phyloP scores from a whole-genome alignment of 2,797 vertebrate species.

The Cirrhinus mrigala region DNA sequence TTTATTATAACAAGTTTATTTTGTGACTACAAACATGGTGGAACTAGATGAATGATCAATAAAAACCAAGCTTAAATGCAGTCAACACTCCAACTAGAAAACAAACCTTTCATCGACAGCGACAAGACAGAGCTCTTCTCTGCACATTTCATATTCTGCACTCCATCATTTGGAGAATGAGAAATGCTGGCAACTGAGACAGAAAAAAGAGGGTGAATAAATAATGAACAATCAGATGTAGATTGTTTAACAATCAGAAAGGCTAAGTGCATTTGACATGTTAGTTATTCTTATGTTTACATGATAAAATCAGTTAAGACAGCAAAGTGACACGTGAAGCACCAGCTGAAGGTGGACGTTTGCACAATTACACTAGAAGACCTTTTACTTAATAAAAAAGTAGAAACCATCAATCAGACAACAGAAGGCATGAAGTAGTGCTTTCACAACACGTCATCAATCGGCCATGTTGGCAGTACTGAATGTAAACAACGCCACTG shows the following conservation, averaged over 20 bases:
- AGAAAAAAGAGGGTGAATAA: constrained; percentile 31
- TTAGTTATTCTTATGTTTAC: not conserved
- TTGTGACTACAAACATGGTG: not conserved
- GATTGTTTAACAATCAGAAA: not conserved
- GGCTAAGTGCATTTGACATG: not conserved
- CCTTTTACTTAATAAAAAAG: too few species aligned
- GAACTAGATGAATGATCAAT: not conserved
- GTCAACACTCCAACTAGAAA: not conserved
- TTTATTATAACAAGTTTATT: not conserved
- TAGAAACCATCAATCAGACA: too few species aligned
- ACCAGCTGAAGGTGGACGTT: too few species aligned
- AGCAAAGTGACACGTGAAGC: not conserved
- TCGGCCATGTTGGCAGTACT: too few species aligned
- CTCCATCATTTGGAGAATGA: constrained; percentile 65
- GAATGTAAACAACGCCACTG: too few species aligned
- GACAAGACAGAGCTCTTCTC: constrained; percentile 71
- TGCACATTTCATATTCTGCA: constrained; percentile 49
- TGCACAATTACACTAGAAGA: too few species aligned
- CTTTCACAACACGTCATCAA: too few species aligned
- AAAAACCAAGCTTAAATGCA: not conserved
- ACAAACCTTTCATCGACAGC: constrained; percentile 75
- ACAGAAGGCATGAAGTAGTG: too few species aligned
- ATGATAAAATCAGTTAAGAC: not conserved
- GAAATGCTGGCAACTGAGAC: constrained; percentile 75
- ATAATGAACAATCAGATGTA: not conserved